Conservation (phyloP, 1,140 invertebrate genomes). For the Lordiphosa stackelbergi region DNA sequence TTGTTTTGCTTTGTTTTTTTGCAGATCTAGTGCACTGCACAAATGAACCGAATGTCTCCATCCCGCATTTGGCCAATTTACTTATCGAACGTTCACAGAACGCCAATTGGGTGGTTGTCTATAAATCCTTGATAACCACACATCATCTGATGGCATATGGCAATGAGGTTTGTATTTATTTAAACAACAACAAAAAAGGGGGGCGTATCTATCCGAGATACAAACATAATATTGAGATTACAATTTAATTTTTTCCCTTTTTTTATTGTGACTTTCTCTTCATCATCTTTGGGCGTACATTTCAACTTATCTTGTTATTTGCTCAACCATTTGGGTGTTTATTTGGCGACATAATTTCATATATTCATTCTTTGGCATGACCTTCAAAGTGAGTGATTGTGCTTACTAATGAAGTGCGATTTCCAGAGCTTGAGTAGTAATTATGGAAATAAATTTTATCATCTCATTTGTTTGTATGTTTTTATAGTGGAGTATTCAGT, state of each 20-base stretch:
- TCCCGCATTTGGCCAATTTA: constrained; percentile 98
- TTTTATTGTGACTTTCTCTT: constrained; percentile 7
- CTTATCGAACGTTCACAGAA: constrained; percentile 98
- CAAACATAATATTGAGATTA: too few species aligned
- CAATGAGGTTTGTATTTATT: constrained; percentile 90
- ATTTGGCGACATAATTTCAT: constrained; percentile 21
- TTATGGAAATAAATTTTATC: too few species aligned
- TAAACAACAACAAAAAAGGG: constrained; percentile 1
- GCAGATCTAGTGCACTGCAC: constrained; percentile 99
- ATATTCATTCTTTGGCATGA: constrained; percentile 10
- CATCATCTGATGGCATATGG: constrained; percentile 99
- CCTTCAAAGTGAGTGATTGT: constrained; percentile 2
- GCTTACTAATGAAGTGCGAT: constrained; percentile 6
- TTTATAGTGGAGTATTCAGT: too few species aligned
- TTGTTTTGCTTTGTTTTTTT: constrained; percentile 21
- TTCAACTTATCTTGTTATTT: constrained; percentile 19
- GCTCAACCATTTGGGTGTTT: constrained; percentile 15
- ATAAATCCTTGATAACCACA: constrained; percentile 98
- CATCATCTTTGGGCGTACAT: constrained; percentile 10
- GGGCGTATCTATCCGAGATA: background rate
- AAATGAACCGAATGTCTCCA: constrained; percentile 99
- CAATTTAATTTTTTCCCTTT: constrained; percentile 14
- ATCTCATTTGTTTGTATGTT: too few species aligned
- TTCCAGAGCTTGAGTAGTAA: constrained; percentile 1
- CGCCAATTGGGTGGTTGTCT: constrained; percentile 98